Conservation (phyloP, 2,888 invertebrate species). For the Margaritifera margaritifera region DNA sequence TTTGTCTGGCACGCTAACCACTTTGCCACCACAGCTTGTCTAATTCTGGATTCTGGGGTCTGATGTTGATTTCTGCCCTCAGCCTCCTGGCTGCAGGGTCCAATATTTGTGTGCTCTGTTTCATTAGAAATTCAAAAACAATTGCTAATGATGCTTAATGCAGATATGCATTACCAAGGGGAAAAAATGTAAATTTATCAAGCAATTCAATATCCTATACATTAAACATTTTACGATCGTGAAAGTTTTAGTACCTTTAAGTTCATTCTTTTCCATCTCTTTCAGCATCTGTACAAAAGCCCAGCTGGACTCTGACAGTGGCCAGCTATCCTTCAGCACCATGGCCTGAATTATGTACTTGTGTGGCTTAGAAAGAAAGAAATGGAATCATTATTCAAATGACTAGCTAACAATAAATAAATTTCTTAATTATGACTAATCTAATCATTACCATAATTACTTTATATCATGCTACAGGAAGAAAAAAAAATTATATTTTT, state of each 20-base stretch:
- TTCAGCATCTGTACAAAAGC: constrained; percentile 70
- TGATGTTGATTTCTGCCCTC: no score
- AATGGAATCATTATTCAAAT: not conserved
- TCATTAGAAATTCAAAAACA: no score
- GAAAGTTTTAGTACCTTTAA: constrained; percentile 63
- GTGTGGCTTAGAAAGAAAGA: constrained; percentile 60
- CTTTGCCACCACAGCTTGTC: no score
- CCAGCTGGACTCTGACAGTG: constrained; percentile 69
- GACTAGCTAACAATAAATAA: not conserved
- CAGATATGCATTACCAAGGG: no score
- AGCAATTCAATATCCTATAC: not conserved
- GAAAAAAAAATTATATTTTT: no score
- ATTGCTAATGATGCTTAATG: no score
- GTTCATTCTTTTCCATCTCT: constrained; percentile 71
- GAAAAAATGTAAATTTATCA: not conserved
- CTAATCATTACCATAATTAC: not conserved
- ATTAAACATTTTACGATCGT: not conserved
- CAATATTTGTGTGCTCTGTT: no score
- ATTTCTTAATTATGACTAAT: not conserved
- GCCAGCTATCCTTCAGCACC: constrained; percentile 71
- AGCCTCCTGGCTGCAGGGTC: no score
- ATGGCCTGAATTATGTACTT: constrained; percentile 72
- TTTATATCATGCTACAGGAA: no score
- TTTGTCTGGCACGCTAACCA: no score
- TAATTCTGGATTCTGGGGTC: no score